phyloP scores from a whole-genome alignment of 1,140 invertebrate species.

The Armadillidium nasatum region DNA sequence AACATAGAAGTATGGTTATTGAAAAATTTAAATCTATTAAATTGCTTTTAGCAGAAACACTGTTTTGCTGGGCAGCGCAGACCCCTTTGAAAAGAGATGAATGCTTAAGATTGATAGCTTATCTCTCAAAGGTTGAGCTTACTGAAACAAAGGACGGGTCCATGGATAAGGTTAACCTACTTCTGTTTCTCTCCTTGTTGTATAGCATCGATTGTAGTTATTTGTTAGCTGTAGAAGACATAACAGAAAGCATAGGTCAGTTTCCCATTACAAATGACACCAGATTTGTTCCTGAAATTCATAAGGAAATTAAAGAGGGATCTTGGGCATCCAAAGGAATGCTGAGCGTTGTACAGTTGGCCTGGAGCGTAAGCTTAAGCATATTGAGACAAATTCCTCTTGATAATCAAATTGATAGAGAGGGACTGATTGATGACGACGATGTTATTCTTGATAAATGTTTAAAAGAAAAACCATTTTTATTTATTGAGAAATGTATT shows the following conservation, averaged over 20 bases:
- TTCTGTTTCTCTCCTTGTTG: conserved; percentile 73
- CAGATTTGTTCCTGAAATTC: conserved; percentile 41
- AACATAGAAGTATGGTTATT: conserved; percentile 65
- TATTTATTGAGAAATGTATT: conserved; percentile 42
- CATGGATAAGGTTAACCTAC: conserved; percentile 70
- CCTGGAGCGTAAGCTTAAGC: conserved; percentile 72
- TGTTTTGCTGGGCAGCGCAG: conserved; percentile 84
- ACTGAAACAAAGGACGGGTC: conserved; percentile 50
- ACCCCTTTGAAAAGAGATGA: conserved; percentile 61
- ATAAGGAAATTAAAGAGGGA: conserved; percentile 37
- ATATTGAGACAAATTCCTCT: conserved; percentile 60
- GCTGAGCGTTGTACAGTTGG: conserved; percentile 69
- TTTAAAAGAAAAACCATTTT: conserved; percentile 57
- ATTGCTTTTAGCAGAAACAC: conserved; percentile 71
- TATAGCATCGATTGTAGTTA: conserved; percentile 75
- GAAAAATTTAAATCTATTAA: conserved; percentile 60
- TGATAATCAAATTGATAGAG: conserved; percentile 40
- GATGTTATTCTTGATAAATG: conserved; percentile 69
- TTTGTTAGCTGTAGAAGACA: conserved; percentile 53
- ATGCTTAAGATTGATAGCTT: conserved; percentile 55
- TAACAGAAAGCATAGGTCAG: conserved; percentile 38
- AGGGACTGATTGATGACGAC: conserved; percentile 61
- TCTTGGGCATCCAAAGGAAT: conserved; percentile 58
- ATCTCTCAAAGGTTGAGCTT: conserved; percentile 51
- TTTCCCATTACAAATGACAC: conserved; percentile 42